Evolutionary conservation across 2,888 invertebrate genomes (phyloP).

Genomic region (Drosophila austrosaltans): DNA sequence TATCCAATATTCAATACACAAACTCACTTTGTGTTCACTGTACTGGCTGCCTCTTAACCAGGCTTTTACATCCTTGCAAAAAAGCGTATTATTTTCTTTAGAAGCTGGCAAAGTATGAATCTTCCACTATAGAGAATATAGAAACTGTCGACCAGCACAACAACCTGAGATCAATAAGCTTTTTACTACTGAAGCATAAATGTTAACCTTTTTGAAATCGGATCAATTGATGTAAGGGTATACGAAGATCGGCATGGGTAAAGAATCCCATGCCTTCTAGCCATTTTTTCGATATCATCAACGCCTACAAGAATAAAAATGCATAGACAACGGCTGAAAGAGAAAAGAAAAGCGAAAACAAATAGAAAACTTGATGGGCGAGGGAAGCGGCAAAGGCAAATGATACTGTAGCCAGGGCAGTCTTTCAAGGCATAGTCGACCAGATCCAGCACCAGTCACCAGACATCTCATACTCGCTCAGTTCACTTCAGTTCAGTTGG

Average conservation of each 20-base stretch:
- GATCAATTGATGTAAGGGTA: too few relatives aligned
- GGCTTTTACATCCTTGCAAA: not conserved
- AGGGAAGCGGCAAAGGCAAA: slow-evolving; percentile 24
- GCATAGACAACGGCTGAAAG: slow-evolving; percentile 52
- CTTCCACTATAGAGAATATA: too few relatives aligned
- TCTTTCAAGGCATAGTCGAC: slow-evolving; percentile 29
- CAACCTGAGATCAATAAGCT: too few relatives aligned
- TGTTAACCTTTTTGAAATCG: too few relatives aligned
- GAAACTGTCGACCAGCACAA: too few relatives aligned
- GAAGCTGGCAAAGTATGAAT: too few relatives aligned
- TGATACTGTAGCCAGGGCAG: slow-evolving; percentile 41
- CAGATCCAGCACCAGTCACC: slow-evolving; percentile 5
- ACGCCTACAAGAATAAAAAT: slow-evolving; percentile 71
- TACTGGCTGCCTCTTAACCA: slow-evolving; percentile 22
- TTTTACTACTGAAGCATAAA: too few relatives aligned
- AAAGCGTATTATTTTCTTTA: too few relatives aligned
- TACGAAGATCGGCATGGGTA: too few relatives aligned
- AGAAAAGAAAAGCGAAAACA: slow-evolving; percentile 33
- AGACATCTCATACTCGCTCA: slow-evolving; percentile 12
- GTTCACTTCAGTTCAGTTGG: slow-evolving; percentile 58
- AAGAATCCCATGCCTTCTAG: slow-evolving; percentile 11
- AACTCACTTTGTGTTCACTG: slow-evolving; percentile 48
- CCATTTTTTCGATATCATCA: slow-evolving; percentile 64
- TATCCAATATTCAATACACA: slow-evolving; percentile 37
- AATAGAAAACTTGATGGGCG: slow-evolving; percentile 43